Evolutionary conservation across 2,113 vertebrate genomes (phyloP).

Genomic region (Urocynchramus pylzowi): DNA sequence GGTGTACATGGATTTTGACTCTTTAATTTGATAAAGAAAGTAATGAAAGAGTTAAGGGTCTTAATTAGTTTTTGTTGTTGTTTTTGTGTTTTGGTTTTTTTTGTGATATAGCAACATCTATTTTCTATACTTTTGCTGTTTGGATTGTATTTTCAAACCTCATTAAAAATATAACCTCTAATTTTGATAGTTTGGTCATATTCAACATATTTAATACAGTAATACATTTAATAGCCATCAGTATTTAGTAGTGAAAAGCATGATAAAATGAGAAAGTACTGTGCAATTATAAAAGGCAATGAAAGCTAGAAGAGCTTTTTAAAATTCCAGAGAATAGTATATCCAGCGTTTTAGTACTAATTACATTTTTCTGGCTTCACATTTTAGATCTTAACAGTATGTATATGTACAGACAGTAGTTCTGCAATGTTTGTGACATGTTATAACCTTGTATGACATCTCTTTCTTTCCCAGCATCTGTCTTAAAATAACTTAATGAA

Average conservation of each 20-base stretch:
- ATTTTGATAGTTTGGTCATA: background rate
- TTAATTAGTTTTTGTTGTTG: background rate
- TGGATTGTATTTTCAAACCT: background rate
- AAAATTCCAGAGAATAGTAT: background rate
- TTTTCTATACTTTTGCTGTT: background rate
- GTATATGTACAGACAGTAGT: background rate
- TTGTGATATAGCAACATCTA: background rate
- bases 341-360: background rate
- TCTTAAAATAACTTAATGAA: background rate
- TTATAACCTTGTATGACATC: background rate
- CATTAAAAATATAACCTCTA: background rate
- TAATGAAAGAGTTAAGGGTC: background rate
- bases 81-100: background rate
- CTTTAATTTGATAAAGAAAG: background rate
- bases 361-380: background rate
- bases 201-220: background rate
- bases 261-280: background rate
- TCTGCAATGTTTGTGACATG: background rate
- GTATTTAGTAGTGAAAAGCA: background rate
- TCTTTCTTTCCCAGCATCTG: background rate
- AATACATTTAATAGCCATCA: background rate
- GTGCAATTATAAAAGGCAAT: background rate
- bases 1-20: background rate
- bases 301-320: background rate
- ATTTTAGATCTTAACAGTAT: background rate